Percentiles rank a stretch among this genome's conserved stretches.
phyloP scores from a whole-genome alignment of 1,140 invertebrate species.

The Drosophila serrata region DNA sequence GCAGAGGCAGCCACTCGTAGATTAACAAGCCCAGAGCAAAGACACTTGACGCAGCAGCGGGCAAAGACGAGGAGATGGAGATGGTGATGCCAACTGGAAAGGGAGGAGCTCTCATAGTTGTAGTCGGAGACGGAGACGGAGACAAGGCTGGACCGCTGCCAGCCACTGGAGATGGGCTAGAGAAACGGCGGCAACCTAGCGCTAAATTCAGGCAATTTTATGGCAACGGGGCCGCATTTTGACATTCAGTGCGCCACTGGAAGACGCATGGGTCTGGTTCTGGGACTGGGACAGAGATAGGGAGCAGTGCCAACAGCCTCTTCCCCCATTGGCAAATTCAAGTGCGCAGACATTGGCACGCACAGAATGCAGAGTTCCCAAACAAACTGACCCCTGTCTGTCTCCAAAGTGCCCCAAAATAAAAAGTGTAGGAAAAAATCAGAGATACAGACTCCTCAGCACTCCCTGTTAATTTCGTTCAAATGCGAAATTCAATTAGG shows the following conservation, averaged over 20 bases:
- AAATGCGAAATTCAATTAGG: slow-evolving; percentile 73
- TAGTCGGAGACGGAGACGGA: background rate
- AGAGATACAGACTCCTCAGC: slow-evolving; percentile 8
- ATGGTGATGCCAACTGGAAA: slow-evolving; percentile 2
- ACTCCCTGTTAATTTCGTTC: slow-evolving; percentile 25
- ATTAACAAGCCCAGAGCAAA: slow-evolving; percentile 78
- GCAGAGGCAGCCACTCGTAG: slow-evolving; percentile 60
- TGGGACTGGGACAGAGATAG: slow-evolving; percentile 33
- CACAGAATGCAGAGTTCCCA: slow-evolving; percentile 9
- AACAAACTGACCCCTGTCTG: slow-evolving; percentile 30
- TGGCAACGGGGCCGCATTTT: slow-evolving; percentile 68
- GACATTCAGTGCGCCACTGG: slow-evolving; percentile 74
- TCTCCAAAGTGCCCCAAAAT: background rate
- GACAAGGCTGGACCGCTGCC: slow-evolving; percentile 65
- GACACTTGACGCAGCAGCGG: slow-evolving; percentile 54
- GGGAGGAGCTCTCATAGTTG: slow-evolving; percentile 4
- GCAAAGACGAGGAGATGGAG: background rate
- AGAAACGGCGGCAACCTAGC: slow-evolving; percentile 56
- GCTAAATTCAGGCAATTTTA: slow-evolving; percentile 84
- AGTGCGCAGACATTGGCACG: slow-evolving; percentile 71
- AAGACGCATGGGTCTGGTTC: slow-evolving; percentile 69
- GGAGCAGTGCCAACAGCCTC: slow-evolving; percentile 18
- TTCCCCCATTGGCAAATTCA: slow-evolving; percentile 48
- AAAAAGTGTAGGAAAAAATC: slow-evolving; percentile 35
- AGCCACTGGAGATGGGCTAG: slow-evolving; percentile 66